Evolutionary conservation across 2,113 vertebrate species (phyloP), one percentile per base, ranked within the genome.

Genomic region (Cnemophilus loriae): DNA sequence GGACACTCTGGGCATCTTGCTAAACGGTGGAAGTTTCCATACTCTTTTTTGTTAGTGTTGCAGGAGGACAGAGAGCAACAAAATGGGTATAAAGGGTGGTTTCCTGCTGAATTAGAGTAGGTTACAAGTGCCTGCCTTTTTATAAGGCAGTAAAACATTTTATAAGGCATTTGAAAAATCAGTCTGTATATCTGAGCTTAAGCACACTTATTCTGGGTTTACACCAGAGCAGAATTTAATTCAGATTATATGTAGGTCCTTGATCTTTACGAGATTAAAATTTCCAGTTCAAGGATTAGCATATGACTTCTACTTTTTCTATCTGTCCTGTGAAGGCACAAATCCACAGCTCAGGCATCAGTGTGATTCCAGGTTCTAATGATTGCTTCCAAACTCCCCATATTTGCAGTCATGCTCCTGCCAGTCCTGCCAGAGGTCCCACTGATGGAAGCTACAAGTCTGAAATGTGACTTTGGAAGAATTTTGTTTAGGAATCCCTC

Each of bases 391-490:
- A 88, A 80, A 86, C 19, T 47, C 56, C 59, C 79, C 1, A 0
- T 28, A 18, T 73, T 95, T 8, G 1, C 41, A 74, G 59, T 35
- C 27, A 11, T 67, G 63, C 42, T 94, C 47, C 53, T 87, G 82
- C 56, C 63, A 65, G 35, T 27, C 71, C 61, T 92, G 83, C 46
- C 94, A 92, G 86, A 92, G 44, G 35, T 88, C 67, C 82, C 5
- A 7, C 59, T 90, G 78, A 60, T 92, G 52, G 50, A 89, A 90
- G 68, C 26, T 93, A 55, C 35, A 63, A 73, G 27, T 85, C 68
- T 88, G 67, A 90, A 93, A 65, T 73, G 63, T 47, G 82, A 91
- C 63, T 94, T 77, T 65, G 82, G 59, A 95, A 95, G 55, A 73
- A 30, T 55, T 87, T 87, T 85, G 12, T 80, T 85, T 1, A 37